Evolutionary conservation across 2,888 invertebrate genomes (phyloP), one percentile per base, ranked within the genome.

Genomic region (Meganola albula): DNA sequence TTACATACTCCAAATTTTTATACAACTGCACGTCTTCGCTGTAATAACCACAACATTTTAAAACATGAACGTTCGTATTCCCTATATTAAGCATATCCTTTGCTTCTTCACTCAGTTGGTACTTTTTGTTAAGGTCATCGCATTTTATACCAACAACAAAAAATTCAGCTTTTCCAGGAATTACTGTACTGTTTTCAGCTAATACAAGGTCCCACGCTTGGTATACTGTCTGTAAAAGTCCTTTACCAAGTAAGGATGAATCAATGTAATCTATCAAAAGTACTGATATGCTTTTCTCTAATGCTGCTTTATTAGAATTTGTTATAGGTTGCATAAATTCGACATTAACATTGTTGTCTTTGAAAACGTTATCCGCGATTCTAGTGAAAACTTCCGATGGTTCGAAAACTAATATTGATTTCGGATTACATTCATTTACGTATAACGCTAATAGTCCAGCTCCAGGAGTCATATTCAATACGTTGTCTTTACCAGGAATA

Each of bases 281-380:
- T 3, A 48, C 32, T 31, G 1, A 46, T 37, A 10, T 26, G 33
- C 10, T 23, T 26, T 0, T 39, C 37, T 10, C 24, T 31, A 4
- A 45, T 33, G 23, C 45, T 39, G 5, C 25, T 10, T 84, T 74
- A 27, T 61, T 54, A 51, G 93, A 63, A 29, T 87, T 69, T 6
- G 87, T 88, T 70, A 54, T 89, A 88, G 34, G 88, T 83, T 4
- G 92, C 60, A 12, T 91, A 67, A 29, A 73, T 69, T 4, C 91
- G 75, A 8, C 25, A 22, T 23, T 18, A 0, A 35, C 40, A n/a
- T 31, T 11, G 26, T 46, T 50, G 4, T 40, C 40, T 10, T 30
- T 26, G 22, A 44, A 31, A 4, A 50, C 37, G 18, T 27, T 25
- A n/a, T 50, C 37, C 2, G 44, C 44, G 1, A 49, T 23, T 3